Percentiles rank a stretch among this genome's conserved stretches.
Evolutionary conservation across 1,140 invertebrate genomes (phyloP).

Genomic region (Drosophila kurseongensis): DNA sequence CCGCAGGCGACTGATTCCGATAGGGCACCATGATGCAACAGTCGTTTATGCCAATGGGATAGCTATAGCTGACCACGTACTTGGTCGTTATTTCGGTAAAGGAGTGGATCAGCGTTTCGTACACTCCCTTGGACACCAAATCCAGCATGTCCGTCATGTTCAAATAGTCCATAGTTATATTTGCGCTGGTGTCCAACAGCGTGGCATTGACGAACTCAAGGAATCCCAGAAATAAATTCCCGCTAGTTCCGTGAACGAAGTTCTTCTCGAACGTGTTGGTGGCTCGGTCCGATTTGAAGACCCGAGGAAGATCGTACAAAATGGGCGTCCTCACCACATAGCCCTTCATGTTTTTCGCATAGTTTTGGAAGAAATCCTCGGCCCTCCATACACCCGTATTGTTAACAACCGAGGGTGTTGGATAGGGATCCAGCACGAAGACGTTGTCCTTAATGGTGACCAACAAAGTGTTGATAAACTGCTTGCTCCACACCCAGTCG

Average conservation of each 20-base stretch:
- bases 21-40: constrained; percentile 78
- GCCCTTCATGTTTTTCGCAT: constrained; percentile 50
- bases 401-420: constrained; percentile 48
- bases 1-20: constrained; percentile 54
- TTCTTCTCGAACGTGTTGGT: constrained; percentile 29
- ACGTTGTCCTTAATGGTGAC: constrained; percentile 62
- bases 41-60: constrained; percentile 79
- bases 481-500: constrained; percentile 65
- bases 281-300: constrained; percentile 51
- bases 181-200: constrained; percentile 47
- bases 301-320: constrained; percentile 64
- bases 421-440: constrained; percentile 66
- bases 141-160: constrained; percentile 50
- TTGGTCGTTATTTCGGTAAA: constrained; percentile 56
- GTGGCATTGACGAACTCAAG: constrained; percentile 64
- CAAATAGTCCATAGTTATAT: constrained; percentile 29
- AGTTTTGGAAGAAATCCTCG: constrained; percentile 50
- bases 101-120: constrained; percentile 73
- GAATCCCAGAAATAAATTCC: constrained; percentile 64
- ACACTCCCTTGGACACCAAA: constrained; percentile 54
- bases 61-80: constrained; percentile 51
- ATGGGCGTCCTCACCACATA: constrained; percentile 61
- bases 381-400: constrained; percentile 50
- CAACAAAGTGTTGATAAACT: constrained; percentile 66
- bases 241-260: constrained; percentile 61